Base-by-base conservation (phyloP, 2,888 invertebrate species). In the Dasypolia templi region DNA sequence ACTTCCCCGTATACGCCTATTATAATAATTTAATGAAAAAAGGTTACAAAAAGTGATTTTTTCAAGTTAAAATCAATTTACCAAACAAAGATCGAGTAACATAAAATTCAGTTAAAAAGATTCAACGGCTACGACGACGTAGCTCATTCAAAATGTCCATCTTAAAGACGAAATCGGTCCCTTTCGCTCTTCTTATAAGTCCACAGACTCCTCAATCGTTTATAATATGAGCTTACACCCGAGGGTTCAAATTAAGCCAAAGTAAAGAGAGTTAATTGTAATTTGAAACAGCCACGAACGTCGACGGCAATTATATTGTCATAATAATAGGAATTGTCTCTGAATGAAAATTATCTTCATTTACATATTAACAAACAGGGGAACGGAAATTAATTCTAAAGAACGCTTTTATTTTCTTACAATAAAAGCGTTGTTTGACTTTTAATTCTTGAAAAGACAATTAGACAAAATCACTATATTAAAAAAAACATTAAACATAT, bases 301-400 rank as follows among this genome's bases (percentile, higher is more conserved):
- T 66, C 53, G 61, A 71, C 63, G 72, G 75, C 53, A 79, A 79
- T 84, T 77, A 86, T 72, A 49, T 74, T 76, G 49, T 59, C 64
- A 68, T 75, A 71, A 77, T 75, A 80, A 77, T 75, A 67, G 58
- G 56, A 66, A 77, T 64, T 63, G 62, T 75, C 65, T 61, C 59
- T 56, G 67, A 77, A 83, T 80, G 65, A 73, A 58, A 86, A 81
- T 86, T 71, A 51, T 49, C 58, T 70, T 83, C 53, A 74, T 83
- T 75, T 61, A 26, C 66, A 75, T 74, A 76, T 49, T 64, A 62
- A 69, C 53, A 77, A 73, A 77, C 55, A 77, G 32, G 11, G 44
- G 62, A 62, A 61, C 39, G 44, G 7, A 55, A 67, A 68, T 65
- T 42, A 39, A 74, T 74, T n/a, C 14, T 56, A 65, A 35, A 72